These are phyloP conservation scores for Athalia circularis DNA, from an alignment of 2,888 invertebrate species.

Conservation along the genomic window DNA sequence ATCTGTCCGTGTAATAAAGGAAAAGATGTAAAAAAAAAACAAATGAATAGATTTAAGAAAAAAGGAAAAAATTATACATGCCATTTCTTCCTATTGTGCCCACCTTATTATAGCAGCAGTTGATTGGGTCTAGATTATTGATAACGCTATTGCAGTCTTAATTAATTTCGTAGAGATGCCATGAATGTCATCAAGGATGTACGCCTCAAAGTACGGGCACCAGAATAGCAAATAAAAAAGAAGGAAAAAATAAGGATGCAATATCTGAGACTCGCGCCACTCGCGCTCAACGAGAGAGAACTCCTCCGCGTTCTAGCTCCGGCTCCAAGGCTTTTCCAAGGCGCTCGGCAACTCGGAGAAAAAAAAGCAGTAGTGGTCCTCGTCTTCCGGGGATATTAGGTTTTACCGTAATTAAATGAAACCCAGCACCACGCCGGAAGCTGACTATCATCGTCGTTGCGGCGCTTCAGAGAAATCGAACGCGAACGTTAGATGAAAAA, in stretches of 20 bases:
- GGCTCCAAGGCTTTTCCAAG: not conserved
- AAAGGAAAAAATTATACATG: not conserved
- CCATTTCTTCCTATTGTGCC: conserved; percentile 7
- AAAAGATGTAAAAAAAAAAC: not conserved
- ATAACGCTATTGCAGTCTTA: conserved; percentile 34
- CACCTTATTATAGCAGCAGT: not conserved
- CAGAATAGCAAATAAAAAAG: not conserved
- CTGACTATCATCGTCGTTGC: conserved; percentile 47
- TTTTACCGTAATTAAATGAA: conserved; percentile 64
- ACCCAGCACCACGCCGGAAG: conserved; percentile 58
- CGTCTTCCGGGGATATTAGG: conserved; percentile 57
- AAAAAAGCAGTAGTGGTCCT: not conserved
- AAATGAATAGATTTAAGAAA: conserved; percentile 1
- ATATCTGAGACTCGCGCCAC: conserved; percentile 12
- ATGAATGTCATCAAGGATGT: conserved; percentile 17
- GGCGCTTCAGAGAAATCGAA: not conserved
- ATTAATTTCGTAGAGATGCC: conserved; percentile 40
- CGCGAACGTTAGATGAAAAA: conserved; percentile 19
- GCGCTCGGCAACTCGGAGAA: conserved; percentile 15
- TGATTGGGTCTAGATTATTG: conserved; percentile 36
- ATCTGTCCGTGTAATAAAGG: conserved; percentile 4
- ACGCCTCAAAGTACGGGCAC: not conserved
- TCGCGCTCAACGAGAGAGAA: conserved; percentile 15
- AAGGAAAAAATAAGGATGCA: conserved; percentile 27
- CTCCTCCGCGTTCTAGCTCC: conserved; percentile 23